Evolutionary conservation across 1,140 invertebrate genomes (phyloP).

Genomic region (Zaprionus africanus): DNA sequence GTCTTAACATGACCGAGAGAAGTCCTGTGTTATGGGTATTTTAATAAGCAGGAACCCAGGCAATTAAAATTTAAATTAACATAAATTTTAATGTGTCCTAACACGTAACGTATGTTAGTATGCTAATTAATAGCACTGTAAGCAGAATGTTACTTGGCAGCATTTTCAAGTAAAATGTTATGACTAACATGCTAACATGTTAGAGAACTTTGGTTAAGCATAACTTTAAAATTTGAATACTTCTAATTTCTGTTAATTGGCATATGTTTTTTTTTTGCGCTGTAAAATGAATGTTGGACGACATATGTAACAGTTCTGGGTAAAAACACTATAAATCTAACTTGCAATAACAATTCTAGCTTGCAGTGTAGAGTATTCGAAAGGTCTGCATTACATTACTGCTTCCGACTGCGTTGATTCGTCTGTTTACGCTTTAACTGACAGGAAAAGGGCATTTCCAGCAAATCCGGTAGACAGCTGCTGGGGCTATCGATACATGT

Average conservation of each 20-base stretch:
- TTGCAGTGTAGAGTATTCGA: conserved; percentile 1
- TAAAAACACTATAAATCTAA: too few species aligned
- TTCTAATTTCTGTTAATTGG: too few species aligned
- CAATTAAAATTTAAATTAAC: background rate
- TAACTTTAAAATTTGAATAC: too few species aligned
- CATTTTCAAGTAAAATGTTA: too few species aligned
- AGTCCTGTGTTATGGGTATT: background rate
- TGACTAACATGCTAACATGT: too few species aligned
- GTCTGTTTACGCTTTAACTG: conserved; percentile 40
- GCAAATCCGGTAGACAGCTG: conserved; percentile 48
- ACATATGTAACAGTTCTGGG: too few species aligned
- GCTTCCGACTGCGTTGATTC: conserved; percentile 1
- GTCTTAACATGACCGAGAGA: background rate
- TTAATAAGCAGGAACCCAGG: background rate
- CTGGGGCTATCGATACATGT: conserved; percentile 14
- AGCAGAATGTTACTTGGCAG: too few species aligned
- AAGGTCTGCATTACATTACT: background rate
- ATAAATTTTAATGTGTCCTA: background rate
- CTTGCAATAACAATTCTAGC: too few species aligned
- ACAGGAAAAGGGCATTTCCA: conserved; percentile 19
- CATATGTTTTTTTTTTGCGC: too few species aligned
- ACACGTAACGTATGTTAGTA: too few species aligned
- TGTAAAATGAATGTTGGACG: too few species aligned
- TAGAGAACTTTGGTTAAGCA: too few species aligned
- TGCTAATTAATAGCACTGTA: background rate